phyloP scores from a whole-genome alignment of 2,113 vertebrate species.

The Sigmodon hispidus region DNA sequence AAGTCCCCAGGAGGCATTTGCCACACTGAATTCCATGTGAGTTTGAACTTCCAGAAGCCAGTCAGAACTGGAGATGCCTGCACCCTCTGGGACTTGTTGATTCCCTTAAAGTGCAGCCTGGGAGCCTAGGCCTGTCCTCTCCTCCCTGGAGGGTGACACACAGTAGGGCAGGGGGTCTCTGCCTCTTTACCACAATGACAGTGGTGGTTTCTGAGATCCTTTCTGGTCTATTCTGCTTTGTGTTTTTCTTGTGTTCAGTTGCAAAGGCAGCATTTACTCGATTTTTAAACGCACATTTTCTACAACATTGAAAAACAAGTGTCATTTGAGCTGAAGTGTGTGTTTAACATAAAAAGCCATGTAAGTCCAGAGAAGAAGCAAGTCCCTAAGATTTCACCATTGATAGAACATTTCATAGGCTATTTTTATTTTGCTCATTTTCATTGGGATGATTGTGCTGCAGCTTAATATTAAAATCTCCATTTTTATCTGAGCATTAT shows the following conservation, averaged over 20 bases:
- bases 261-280: background rate
- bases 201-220: background rate
- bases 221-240: background rate
- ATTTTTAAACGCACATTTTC: background rate
- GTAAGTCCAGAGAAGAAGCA: background rate
- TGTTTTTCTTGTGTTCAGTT: background rate
- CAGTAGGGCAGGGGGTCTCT: background rate
- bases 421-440: slow-evolving; percentile 52
- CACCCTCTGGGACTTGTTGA: background rate
- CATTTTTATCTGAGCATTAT: background rate
- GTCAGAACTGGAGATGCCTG: background rate
- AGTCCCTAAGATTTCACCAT: background rate
- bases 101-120: background rate
- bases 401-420: background rate
- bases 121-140: background rate
- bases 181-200: background rate
- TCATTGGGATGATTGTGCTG: background rate
- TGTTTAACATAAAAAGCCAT: background rate
- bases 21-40: background rate
- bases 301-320: background rate
- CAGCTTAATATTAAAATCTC: background rate
- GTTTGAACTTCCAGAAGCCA: background rate
- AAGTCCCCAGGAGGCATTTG: background rate
- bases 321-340: slow-evolving; percentile 8
- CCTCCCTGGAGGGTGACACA: background rate